Base-by-base conservation (phyloP, 2,888 invertebrate genomes). In the Epinotia demarniana region DNA sequence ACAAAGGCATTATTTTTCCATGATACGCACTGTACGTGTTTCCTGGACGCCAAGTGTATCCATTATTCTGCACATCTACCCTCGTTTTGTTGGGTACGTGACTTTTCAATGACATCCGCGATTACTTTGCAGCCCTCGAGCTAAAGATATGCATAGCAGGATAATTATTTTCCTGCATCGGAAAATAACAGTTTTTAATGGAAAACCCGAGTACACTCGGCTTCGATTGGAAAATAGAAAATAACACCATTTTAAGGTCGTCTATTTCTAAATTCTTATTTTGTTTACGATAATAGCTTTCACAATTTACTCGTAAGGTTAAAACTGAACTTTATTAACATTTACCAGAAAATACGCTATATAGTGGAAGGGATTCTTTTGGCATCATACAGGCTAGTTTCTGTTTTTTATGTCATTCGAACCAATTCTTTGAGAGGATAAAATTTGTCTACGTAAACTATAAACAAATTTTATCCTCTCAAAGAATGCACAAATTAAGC, bases 151-250 rank as follows among this genome's bases (percentile, higher is more conserved):
- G 58, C n/a, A 43, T 68, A 58, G 58, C 53, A 12, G 57, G 16
- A 43, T 68, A 43, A 68, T 68, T 43, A 68, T 58, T 68, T 68
- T 58, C 68, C 68, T 68, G 58, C 23, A 68, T 68, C 58, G 19
- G 57, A 11, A 68, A 58, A 68, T 68, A 58, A 39, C 67, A 23
- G 68, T 39, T 3, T 12, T 33, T 68, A 23, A 68, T 68, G 58
- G 68, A 68, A 68, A 58, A 43, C 23, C 33, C 6, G 5, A 49
- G 60, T 43, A 49, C 61, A 61, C 27, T 27, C 4, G 27, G 46
- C 23, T 11, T 27, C 23, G n/a, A 49, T 11, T 49, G 60, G 60
- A 60, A 69, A 61, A 61, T 49, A 61, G n/a, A 27, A 23, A 27
- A 23, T 46, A 23, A 39, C 0, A 63, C 43, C 43, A 8, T 23